Evolutionary conservation across 1,140 invertebrate species (phyloP).

Genomic region (Drosophila eugracilis): DNA sequence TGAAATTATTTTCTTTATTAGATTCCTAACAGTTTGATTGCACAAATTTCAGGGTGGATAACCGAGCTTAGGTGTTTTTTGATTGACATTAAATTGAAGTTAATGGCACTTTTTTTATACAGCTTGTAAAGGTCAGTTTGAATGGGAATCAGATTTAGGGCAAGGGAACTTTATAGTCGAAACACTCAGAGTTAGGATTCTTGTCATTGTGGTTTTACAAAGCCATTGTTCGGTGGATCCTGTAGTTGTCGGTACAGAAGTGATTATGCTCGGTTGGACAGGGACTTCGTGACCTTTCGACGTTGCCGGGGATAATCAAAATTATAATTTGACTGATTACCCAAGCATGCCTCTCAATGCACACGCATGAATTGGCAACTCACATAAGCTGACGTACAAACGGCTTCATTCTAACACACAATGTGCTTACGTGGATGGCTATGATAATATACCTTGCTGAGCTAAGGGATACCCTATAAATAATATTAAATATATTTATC

Average conservation of each 20-base stretch:
- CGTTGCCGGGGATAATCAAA: constrained; percentile 77
- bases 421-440: constrained; percentile 39
- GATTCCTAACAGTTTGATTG: constrained; percentile 12
- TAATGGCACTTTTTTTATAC: constrained; percentile 9
- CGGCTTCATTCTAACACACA: constrained; percentile 40
- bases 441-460: not conserved
- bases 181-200: not conserved
- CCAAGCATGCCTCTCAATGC: constrained; percentile 49
- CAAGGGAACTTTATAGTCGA: constrained; percentile 23
- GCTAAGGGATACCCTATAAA: constrained; percentile 2
- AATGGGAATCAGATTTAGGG: not conserved
- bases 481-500: too few species aligned
- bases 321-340: constrained; percentile 83
- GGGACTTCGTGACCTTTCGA: constrained; percentile 73
- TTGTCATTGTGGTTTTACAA: constrained; percentile 41
- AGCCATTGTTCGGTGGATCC: constrained; percentile 18
- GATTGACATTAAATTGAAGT: not conserved
- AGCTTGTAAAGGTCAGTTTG: constrained; percentile 4
- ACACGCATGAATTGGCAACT: constrained; percentile 53
- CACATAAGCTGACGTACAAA: constrained; percentile 39
- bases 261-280: constrained; percentile 53
- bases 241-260: constrained; percentile 23
- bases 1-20: constrained; percentile 26
- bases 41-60: not conserved
- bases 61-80: not conserved